These are phyloP conservation scores for Sebastes taczanowskii DNA, from an alignment of 2,797 vertebrate genomes.

Conservation along the genomic window DNA sequence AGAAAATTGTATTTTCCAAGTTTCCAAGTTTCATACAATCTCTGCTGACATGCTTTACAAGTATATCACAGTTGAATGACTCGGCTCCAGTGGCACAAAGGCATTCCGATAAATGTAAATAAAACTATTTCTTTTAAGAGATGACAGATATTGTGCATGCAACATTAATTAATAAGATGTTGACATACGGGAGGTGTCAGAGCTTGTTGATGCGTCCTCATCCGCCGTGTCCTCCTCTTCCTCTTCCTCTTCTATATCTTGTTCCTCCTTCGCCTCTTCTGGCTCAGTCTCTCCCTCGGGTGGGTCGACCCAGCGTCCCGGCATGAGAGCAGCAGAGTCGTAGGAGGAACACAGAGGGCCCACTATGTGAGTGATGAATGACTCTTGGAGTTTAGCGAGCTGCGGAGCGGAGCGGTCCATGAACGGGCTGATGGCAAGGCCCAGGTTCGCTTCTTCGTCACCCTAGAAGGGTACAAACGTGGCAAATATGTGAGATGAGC, in stretches of 20 bases:
- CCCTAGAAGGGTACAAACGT: slow-evolving; percentile 80
- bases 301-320: slow-evolving; percentile 91
- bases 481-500: not conserved
- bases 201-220: slow-evolving; percentile 86
- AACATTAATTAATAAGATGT: not conserved
- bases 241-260: slow-evolving; percentile 67
- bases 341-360: slow-evolving; percentile 96
- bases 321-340: slow-evolving; percentile 93
- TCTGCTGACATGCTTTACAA: not conserved
- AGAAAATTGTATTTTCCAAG: not conserved
- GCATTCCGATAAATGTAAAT: not conserved
- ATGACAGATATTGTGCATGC: not conserved
- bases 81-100: not conserved
- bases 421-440: slow-evolving; percentile 96
- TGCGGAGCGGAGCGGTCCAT: slow-evolving; percentile 98
- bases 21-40: too few species aligned
- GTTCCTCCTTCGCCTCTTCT: slow-evolving; percentile 71
- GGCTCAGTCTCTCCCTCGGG: slow-evolving; percentile 67
- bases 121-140: not conserved
- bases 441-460: slow-evolving; percentile 94
- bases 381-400: slow-evolving; percentile 96
- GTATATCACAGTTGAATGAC: not conserved
- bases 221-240: slow-evolving; percentile 67
- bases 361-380: slow-evolving; percentile 98
- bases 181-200: slow-evolving; percentile 81